Percentiles rank a stretch among this genome's conserved stretches.
These are phyloP conservation scores for Papilio demoleus DNA, from an alignment of 2,888 invertebrate species.

Conservation along the genomic window DNA sequence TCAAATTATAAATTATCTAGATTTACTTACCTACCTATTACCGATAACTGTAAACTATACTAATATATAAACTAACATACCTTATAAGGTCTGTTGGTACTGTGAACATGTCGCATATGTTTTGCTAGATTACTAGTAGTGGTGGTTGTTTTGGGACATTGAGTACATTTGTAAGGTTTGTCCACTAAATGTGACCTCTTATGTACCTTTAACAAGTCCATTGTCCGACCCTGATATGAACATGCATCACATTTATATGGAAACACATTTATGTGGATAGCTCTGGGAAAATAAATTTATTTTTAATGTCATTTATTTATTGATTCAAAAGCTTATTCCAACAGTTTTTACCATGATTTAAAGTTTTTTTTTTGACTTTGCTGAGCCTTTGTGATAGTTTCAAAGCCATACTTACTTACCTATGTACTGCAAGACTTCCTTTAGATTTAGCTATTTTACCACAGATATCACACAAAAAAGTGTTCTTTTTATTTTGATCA, in stretches of 20 bases:
- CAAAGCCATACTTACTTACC: slow-evolving; percentile 58
- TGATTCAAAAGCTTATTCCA: too few species aligned
- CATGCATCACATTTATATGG: slow-evolving; percentile 75
- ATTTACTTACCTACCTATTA: too few species aligned
- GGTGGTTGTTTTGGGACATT: slow-evolving; percentile 71
- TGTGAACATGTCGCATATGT: slow-evolving; percentile 75
- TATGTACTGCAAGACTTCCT: slow-evolving; percentile 70
- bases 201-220: slow-evolving; percentile 74
- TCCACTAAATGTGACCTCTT: slow-evolving; percentile 70
- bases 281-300: slow-evolving; percentile 51
- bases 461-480: slow-evolving; percentile 74
- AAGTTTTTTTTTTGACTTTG: slow-evolving; percentile 23
- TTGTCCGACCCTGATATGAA: slow-evolving; percentile 72
- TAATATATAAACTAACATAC: slow-evolving; percentile 50
- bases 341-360: too few species aligned
- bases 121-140: slow-evolving; percentile 75
- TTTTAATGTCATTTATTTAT: slow-evolving; percentile 31
- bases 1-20: too few species aligned
- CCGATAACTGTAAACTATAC: too few species aligned
- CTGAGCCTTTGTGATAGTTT: neutral
- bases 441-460: slow-evolving; percentile 71
- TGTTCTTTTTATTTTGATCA: slow-evolving; percentile 49
- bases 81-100: slow-evolving; percentile 70
- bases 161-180: slow-evolving; percentile 73
- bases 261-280: slow-evolving; percentile 70